phyloP scores from a whole-genome alignment of 2,113 vertebrate species.

The human region GRCh38 chr11:75485501-75486000 shows the following conservation, averaged over 20 bases:
- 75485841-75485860: not conserved
- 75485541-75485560: not conserved
- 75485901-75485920: not conserved
- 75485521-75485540: not conserved
- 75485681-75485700: not conserved
- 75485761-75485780: slow-evolving; percentile 32
- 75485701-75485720: not conserved
- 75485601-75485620: not conserved
- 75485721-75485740: not conserved
- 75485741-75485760: not conserved
- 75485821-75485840: not conserved
- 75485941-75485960: not conserved
- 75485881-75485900: not conserved
- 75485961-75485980: not conserved
- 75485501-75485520: not conserved
- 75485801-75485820: not conserved
- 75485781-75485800: not conserved
- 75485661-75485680: not conserved
- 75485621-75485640: not conserved
- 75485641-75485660: not conserved
- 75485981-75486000: not conserved
- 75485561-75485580: not conserved
- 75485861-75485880: not conserved
- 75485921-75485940: fast-evolving
- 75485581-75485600: not conserved